Conservation (phyloP, 1,140 invertebrate species). For the Brachionus sp. region DNA sequence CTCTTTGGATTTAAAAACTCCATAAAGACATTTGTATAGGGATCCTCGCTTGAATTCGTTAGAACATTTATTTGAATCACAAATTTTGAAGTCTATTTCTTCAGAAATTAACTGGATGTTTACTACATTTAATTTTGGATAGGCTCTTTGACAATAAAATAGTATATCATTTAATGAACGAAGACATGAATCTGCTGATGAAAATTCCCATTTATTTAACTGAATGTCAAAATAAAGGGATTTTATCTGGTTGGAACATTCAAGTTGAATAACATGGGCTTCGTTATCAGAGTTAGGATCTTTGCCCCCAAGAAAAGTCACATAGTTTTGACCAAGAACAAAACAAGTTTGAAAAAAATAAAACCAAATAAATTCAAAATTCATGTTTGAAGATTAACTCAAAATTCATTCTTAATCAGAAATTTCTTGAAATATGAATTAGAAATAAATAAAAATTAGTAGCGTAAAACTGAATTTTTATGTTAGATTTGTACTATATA, state of each 20-base stretch:
- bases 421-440: neutral
- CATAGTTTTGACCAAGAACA: neutral
- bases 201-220: neutral
- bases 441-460: neutral
- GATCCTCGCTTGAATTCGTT: neutral
- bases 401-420: neutral
- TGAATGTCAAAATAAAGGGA: neutral
- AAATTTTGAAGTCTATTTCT: neutral
- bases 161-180: neutral
- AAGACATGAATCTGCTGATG: neutral
- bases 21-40: constrained; percentile 21
- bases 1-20: constrained; percentile 2
- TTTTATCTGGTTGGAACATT: neutral
- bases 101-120: neutral
- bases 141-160: constrained; percentile 3
- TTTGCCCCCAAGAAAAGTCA: neutral
- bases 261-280: neutral
- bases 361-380: neutral
- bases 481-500: neutral
- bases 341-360: neutral
- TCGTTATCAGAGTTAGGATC: neutral
- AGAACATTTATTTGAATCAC: neutral
- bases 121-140: constrained; percentile 10
- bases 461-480: neutral
- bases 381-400: neutral